Base-by-base conservation (phyloP, 2,888 invertebrate species). In the Lasiommata megera region DNA sequence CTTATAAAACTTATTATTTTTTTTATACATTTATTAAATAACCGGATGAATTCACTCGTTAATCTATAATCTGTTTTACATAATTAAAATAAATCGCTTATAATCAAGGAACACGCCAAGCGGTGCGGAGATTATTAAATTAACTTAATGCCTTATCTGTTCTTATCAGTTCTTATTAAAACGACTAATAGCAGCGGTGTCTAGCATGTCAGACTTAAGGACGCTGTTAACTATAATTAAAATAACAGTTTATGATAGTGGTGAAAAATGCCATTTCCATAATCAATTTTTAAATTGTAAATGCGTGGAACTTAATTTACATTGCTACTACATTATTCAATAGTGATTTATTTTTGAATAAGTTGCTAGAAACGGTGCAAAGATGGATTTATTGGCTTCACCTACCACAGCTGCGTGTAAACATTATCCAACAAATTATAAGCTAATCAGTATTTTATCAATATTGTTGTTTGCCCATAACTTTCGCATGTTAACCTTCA, bases 81-180 rank as follows among this genome's bases (percentile, higher is more conserved):
- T 60, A 60, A 60, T 60, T 60, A 60, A 50, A 54, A 54, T 57
- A 57, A 60, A 56, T 56, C 53, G 54, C 54, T 54, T 60, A 54
- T 50, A 50, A 50, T 50, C 50, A 38, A 50, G 36, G 38, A 37
- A 38, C 50, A 50, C 37, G 50, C 28, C 8, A 38, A 38, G 50
- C 48, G 38, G 44, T 44, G 44, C 51, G 54, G 51, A 54, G 51
- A 48, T 54, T 52, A 63, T 63, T 59, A 61, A 63, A 61, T 51
- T 61, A 58, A 48, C 54, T 63, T 56, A 59, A 56, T 57, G 31
- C 50, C 16, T 50, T 57, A 53, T 61, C 58, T 56, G 36, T 48
- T 50, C 56, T 56, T 58, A 61, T 61, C 58, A 54, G 23, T 47
- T 53, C 31, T 57, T 55, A 63, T 64, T 51, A 55, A 57, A 56